Evolutionary conservation across 2,797 vertebrate species (phyloP), one percentile per base, ranked within the genome.

Genomic region (Pseudomugil tenellus): DNA sequence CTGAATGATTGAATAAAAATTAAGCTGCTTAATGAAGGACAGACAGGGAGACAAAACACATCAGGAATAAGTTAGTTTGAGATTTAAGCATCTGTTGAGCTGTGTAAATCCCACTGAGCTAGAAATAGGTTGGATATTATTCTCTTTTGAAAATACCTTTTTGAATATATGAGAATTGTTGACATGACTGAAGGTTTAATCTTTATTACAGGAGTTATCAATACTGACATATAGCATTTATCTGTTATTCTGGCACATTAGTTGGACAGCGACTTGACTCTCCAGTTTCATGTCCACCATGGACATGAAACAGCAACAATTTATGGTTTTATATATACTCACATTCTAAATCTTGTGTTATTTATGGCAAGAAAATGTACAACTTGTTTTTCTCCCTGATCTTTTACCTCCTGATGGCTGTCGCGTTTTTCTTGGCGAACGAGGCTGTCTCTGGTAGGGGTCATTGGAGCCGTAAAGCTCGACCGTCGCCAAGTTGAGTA

Each of bases 391-490:
- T 49, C 10, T 19, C 48, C 28, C 4, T 66, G 35, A 21, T 41
- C 9, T 29, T 26, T 94, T 93, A 98, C 98, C 98, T 98, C 97
- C 97, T 54, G 97, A 98, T 0, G 96, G 96, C 28, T 99, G 98
- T 26, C 98, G 93, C 79, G 96, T 90, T 94, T 98, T 99, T 59
- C 97, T 96, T n/a, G 98, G 98, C 26, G 98, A 99, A 55, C 97
- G 94, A 2, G 96, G 96, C 86, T 99, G 98, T 88, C 97, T 96
- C 91, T 98, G 96, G 79, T 97, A 98, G 28, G 98, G 98, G 89
- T 99, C 98, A 31, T 94, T 97, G 72, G 96, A 97, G 79, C 97
- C 96, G 28, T 99, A 99, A 43, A 99, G 90, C 77, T 99, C 98
- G 67, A 98, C 87, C 23, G 96, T 97, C 75, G 96, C 95, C 81